Base-by-base conservation (phyloP, 2,888 invertebrate genomes). In the Acanthosepion esculentum region DNA sequence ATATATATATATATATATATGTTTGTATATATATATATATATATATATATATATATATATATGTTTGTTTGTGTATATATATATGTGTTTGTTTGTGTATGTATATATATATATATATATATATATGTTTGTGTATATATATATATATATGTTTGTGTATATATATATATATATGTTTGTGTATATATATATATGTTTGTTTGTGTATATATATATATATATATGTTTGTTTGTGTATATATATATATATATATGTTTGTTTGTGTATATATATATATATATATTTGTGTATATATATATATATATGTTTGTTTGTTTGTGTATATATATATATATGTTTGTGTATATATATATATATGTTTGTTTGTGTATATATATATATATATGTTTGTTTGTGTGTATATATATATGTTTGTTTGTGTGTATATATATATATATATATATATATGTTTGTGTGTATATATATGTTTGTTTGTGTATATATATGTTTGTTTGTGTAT, bases 241-340 rank as follows among this genome's bases (percentile, higher is more conserved):
- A 41, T 41, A 41, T 41, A 41, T 41, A 41, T 41, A 2, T 41
- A 1, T 41, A 2, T 41, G 12, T 50, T 12, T 50, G 12, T 50
- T 12, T 94, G 7, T 94, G 5, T 94, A 20, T 94, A 15, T 48
- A 26, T 48, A 94, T 50, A 94, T 48, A 94, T 93, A 92, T 94
- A 48, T 50, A 26, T 55, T 48, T 94, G 48, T 94, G 93, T 94
- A 94, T 94, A 20, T 91, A 91, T 91, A 91, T 91, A 33, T 33
- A 91, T 33, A 91, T 33, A 91, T 33, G 5, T 33, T 0, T 91
- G 15, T 91, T 12, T 91, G 6, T 91, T 0, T 91, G 7, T 91
- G 5, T 91, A 20, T 91, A 20, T 91, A 20, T 91, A 91, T 91
- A 33, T 33, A 91, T 33, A 91, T 33, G 5, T 33, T 0, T 33